Evolutionary conservation across 2,888 invertebrate genomes (phyloP).

Genomic region (Rhogogaster chlorosoma): DNA sequence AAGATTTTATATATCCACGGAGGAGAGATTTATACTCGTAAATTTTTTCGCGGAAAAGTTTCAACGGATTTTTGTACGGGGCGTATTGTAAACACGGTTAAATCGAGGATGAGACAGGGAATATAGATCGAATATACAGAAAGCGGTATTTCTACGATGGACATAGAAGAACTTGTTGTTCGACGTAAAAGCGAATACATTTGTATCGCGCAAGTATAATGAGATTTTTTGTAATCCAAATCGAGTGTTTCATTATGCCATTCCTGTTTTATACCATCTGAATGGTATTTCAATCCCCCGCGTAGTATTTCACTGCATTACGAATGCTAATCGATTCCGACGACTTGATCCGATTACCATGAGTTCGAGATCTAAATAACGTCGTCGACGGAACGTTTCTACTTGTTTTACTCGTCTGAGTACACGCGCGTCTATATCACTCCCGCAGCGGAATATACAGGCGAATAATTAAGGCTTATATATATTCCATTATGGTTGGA

Average conservation of each 20-base stretch:
- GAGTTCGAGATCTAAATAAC: not conserved
- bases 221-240: not conserved
- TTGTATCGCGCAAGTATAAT: not conserved
- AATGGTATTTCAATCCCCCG: not conserved
- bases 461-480: not conserved
- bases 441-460: not conserved
- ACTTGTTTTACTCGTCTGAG: not conserved
- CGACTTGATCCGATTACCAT: slow-evolving; percentile 34
- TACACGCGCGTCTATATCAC: not conserved
- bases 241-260: not conserved
- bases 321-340: slow-evolving; percentile 33
- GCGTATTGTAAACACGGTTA: not conserved
- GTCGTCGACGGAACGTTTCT: slow-evolving; percentile 5
- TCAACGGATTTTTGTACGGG: not conserved
- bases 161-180: not conserved
- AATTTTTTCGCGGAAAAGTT: not conserved
- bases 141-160: not conserved
- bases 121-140: not conserved
- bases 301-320: not conserved
- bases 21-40: not conserved
- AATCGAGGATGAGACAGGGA: not conserved
- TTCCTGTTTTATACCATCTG: not conserved
- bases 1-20: not conserved
- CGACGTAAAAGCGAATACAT: not conserved
- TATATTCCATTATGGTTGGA: not conserved